Base-by-base conservation (phyloP, 1,140 invertebrate genomes). In the Pristionchus pacificus region DNA sequence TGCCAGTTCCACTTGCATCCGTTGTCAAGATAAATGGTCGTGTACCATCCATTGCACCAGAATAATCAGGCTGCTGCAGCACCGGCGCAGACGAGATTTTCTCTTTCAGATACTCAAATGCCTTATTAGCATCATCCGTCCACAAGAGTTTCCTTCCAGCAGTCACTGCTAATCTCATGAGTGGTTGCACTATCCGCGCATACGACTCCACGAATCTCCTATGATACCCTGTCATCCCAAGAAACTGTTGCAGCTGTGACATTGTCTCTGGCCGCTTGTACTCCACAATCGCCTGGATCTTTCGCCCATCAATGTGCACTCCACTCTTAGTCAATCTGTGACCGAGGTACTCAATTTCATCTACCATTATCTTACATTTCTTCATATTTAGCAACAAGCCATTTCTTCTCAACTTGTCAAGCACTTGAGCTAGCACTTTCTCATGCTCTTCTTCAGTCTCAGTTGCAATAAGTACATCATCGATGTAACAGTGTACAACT, bases 81-180 rank as follows among this genome's bases (percentile, higher is more conserved):
- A 78, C 74, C 25, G 77, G 77, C 2, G 71, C 28, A 2, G 24
- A 30, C 10, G n/a, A n/a, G n/a, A n/a, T n/a, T n/a, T n/a, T n/a
- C n/a, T n/a, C n/a, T n/a, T n/a, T n/a, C n/a, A n/a, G 55, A 69
- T 30, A 78, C 31, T 25, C n/a, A 13, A 29, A 65, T 31, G 28
- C 65, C 49, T 31, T 78, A 55, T 58, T 29, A 28, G 14, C 69
- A 58, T 57, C 75, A 78, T 13, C 76, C 70, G 2, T 68, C 24
- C n/a, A 61, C 29, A n/a, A 71, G 66, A 1, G 63, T 57, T 1
- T 3, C 29, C 30, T 14, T 14, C 70, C 74, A n/a, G n/a, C n/a
- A n/a, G n/a, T n/a, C n/a, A n/a, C n/a, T n/a, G n/a, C n/a, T 63
- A 77, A 61, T n/a, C 68, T 63, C 27, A 64, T 49, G 3, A 79